Conservation (phyloP, 2,797 vertebrate genomes). For the Diglossa cyanea region DNA sequence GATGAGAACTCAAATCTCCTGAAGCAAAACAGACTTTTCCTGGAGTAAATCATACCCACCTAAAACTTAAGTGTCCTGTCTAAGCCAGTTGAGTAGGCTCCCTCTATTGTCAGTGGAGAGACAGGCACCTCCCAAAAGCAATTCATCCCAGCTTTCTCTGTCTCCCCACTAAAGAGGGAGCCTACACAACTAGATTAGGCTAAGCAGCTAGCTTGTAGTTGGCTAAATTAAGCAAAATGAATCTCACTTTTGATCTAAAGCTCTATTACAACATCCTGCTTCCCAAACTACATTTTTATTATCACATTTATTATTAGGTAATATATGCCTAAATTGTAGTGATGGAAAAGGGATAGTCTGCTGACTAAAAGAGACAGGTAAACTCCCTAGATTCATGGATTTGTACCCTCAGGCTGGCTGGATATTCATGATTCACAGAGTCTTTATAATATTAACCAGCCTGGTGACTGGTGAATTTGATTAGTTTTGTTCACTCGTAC, state of each 20-base stretch:
- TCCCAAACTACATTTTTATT: constrained; percentile 44
- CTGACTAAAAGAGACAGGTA: constrained; percentile 43
- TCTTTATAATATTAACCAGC: constrained; percentile 61
- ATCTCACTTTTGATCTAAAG: constrained; percentile 35
- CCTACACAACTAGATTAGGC: background rate
- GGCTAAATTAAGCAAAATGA: constrained; percentile 38
- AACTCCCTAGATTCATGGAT: constrained; percentile 26
- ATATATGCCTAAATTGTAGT: background rate
- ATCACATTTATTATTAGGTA: constrained; percentile 25
- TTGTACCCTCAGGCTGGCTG: constrained; percentile 23
- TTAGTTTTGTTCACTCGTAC: constrained; percentile 31
- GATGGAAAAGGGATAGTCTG: constrained; percentile 5
- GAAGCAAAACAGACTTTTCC: background rate
- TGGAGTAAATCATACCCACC: background rate
- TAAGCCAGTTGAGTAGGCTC: constrained; percentile 28
- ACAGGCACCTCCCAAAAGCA: background rate
- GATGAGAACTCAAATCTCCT: background rate
- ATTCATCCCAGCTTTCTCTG: background rate
- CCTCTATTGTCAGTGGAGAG: constrained; percentile 49
- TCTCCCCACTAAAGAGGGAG: background rate
- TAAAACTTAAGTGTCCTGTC: background rate
- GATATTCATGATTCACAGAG: constrained; percentile 42
- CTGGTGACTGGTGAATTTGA: constrained; percentile 38
- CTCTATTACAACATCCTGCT: constrained; percentile 1
- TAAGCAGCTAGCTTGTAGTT: background rate